Percentiles rank a stretch among this genome's conserved stretches.
Evolutionary conservation across 2,113 vertebrate species (phyloP).

Genomic region (Stigmatopora argus): DNA sequence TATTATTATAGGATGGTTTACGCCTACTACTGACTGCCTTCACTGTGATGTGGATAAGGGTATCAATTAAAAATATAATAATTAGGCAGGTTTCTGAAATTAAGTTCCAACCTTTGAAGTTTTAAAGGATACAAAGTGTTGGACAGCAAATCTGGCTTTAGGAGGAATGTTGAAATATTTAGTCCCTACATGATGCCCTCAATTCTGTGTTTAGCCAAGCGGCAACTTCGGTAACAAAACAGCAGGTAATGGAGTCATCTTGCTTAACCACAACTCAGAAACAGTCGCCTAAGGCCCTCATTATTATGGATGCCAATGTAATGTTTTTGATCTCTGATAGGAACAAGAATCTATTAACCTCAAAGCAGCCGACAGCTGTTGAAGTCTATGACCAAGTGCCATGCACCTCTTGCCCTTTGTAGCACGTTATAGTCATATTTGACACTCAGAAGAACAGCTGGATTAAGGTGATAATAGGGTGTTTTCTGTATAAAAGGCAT

Average conservation of each 20-base stretch:
- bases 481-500: slow-evolving; percentile 65
- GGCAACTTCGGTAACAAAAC: slow-evolving; percentile 7
- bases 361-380: slow-evolving; percentile 44
- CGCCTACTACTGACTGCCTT: neutral
- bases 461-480: slow-evolving; percentile 72
- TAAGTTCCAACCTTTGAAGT: neutral
- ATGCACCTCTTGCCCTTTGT: slow-evolving; percentile 56
- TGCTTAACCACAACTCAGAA: slow-evolving; percentile 39
- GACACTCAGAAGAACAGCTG: slow-evolving; percentile 63
- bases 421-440: slow-evolving; percentile 73
- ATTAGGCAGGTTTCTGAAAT: neutral
- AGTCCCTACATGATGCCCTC: neutral
- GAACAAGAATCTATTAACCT: slow-evolving; percentile 44
- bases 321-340: slow-evolving; percentile 36
- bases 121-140: neutral
- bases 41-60: neutral
- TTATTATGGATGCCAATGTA: slow-evolving; percentile 63
- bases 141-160: neutral
- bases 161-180: slow-evolving; percentile 1
- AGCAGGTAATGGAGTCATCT: neutral
- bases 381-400: slow-evolving; percentile 53
- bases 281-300: slow-evolving; percentile 49
- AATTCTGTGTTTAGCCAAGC: neutral
- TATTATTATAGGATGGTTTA: too few species aligned
- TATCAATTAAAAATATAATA: neutral